A percentile compares a stretch with the other conserved stretches of the same genome.
Evolutionary conservation across 2,113 vertebrate species (phyloP).

Genomic region (Dicerorhinus sumatrensis): DNA sequence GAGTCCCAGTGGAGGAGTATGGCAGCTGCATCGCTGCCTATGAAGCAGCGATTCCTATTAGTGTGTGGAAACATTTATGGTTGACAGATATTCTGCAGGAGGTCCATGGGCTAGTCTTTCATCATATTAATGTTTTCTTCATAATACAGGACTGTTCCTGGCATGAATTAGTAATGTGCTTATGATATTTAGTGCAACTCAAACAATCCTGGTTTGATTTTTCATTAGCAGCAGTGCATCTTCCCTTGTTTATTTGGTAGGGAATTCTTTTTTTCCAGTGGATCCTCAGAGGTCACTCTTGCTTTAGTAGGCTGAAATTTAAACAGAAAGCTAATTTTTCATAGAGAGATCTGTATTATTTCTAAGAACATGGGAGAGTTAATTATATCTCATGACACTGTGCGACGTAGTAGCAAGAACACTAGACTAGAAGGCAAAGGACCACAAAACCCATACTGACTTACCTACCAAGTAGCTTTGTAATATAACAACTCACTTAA

Average conservation of each 20-base stretch:
- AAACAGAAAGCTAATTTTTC: neutral
- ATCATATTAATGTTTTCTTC: conserved; percentile 35
- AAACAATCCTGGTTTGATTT: neutral
- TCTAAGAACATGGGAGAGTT: neutral
- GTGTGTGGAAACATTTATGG: neutral
- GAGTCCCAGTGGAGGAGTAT: neutral
- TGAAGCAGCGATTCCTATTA: neutral
- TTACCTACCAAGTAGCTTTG: conserved; percentile 23
- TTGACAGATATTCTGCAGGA: conserved; percentile 13
- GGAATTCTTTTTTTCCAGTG: neutral
- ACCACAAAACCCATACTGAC: neutral
- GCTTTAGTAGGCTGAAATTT: neutral
- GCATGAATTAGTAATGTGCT: conserved; percentile 38
- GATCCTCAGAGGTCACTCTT: neutral
- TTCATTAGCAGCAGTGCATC: neutral
- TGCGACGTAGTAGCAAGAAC: neutral
- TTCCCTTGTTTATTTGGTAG: neutral
- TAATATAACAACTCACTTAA: conserved; percentile 66
- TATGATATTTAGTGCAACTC: neutral
- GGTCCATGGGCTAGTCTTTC: neutral
- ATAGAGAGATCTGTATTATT: neutral
- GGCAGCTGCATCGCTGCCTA: neutral
- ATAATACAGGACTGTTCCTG: neutral
- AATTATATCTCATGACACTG: neutral
- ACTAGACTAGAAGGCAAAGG: neutral